Base-by-base conservation (phyloP, 2,797 vertebrate genomes). In the Phyllotis vaccarum region DNA sequence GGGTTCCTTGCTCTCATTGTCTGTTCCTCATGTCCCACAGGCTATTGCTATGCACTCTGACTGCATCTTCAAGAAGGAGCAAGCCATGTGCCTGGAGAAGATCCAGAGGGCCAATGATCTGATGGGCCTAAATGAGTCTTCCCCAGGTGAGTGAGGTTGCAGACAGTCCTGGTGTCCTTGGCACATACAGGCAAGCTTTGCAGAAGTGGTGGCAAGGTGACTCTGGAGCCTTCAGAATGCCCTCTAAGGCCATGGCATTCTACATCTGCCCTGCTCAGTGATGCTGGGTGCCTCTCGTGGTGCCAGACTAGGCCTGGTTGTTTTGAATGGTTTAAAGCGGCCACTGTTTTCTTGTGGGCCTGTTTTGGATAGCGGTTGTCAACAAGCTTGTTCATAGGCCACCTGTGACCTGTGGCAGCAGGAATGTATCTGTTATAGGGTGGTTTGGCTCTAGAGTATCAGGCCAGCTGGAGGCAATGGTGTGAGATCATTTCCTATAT, bases 31-130 rank as follows among this genome's bases (percentile, higher is more conserved):
- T 68, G n/a, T 0, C 90, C 83, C 80, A 10, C 98, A 99, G 99
- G 98, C 98, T 93, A 81, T 98, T 37, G 94, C 99, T 56, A 99
- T 98, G 68, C 98, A 99, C 96, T 99, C 99, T 0, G 98, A 99
- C 96, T 99, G 99, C 94, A 98, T 99, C 95, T 99, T 99, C 95
- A 99, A 99, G 98, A 99, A 99, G 85, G 99, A 99, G 91, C 99
- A 99, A 94, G 99, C 99, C 96, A 98, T 99, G 91, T 99, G 99
- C 97, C 98, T 99, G 98, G 99, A 99, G 98, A 99, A 97, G 96
- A 99, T 99, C 90, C 97, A 97, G 94, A 98, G 91, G 79, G 98
- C 97, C 2, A 97, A 98, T 0, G 97, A 98, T 70, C 95, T 98
- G 93, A 96, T 97, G 78, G 98, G 97, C 68, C 75, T 98, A 94